These are phyloP conservation scores for Drosophila paulistorum DNA, from an alignment of 1,140 invertebrate genomes.

Conservation along the genomic window DNA sequence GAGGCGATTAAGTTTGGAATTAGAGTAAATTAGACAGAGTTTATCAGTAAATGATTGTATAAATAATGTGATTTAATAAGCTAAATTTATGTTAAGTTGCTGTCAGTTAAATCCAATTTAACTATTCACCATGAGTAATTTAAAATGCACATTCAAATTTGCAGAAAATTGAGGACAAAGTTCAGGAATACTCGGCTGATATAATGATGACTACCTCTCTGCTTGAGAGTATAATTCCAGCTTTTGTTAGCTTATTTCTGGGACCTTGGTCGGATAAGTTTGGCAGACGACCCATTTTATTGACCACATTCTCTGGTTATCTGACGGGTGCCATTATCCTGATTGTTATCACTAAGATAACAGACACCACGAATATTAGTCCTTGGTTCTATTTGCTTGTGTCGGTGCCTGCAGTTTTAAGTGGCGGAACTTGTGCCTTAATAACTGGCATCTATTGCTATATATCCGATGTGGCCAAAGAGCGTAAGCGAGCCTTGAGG, in stretches of 20 bases:
- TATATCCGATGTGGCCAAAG: slow-evolving; percentile 86
- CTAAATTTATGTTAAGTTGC: too few species aligned
- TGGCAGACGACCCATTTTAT: slow-evolving; percentile 87
- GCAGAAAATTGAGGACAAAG: slow-evolving; percentile 84
- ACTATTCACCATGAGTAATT: slow-evolving; percentile 25
- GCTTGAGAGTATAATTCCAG: slow-evolving; percentile 86
- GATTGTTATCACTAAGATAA: slow-evolving; percentile 52
- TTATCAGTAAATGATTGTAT: too few species aligned
- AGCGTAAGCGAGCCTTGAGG: slow-evolving; percentile 84
- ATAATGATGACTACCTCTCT: slow-evolving; percentile 85
- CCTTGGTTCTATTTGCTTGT: slow-evolving; percentile 86
- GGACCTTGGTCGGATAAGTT: slow-evolving; percentile 90
- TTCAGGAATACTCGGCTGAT: slow-evolving; percentile 86
- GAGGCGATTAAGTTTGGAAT: too few species aligned
- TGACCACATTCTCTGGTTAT: slow-evolving; percentile 84
- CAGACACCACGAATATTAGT: slow-evolving; percentile 76
- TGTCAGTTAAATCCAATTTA: slow-evolving; percentile 11
- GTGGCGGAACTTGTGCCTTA: slow-evolving; percentile 85
- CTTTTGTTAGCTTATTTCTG: slow-evolving; percentile 87
- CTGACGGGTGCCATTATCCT: slow-evolving; percentile 55
- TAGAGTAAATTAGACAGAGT: too few species aligned
- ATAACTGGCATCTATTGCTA: slow-evolving; percentile 87
- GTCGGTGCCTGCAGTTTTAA: slow-evolving; percentile 85
- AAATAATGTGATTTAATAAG: too few species aligned
- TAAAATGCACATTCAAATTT: slow-evolving; percentile 15